Percentiles rank a stretch among this genome's conserved stretches.
Evolutionary conservation across 2,888 invertebrate genomes (phyloP).

Genomic region (Anorthoa munda): DNA sequence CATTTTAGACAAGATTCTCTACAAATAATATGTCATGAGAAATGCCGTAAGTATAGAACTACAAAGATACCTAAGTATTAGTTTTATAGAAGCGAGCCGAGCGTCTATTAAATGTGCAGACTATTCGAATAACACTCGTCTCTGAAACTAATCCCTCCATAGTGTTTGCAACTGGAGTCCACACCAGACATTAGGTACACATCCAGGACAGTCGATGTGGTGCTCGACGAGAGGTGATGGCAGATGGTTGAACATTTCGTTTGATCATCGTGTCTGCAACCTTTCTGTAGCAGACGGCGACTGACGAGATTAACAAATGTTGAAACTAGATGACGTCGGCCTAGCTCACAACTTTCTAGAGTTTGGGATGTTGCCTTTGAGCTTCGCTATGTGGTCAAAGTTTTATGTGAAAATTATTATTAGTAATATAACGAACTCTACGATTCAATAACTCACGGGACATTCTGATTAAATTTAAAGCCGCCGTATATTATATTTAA

Average conservation of each 20-base stretch:
- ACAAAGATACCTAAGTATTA: background rate
- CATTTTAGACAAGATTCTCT: too few species aligned
- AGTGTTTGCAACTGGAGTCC: background rate
- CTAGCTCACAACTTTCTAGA: background rate
- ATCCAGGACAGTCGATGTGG: too few species aligned
- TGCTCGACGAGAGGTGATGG: background rate
- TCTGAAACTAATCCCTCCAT: background rate
- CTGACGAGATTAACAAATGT: too few species aligned
- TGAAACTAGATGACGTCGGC: background rate
- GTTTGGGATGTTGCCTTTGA: background rate
- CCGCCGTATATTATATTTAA: background rate
- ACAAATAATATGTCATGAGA: too few species aligned
- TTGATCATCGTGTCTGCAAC: background rate
- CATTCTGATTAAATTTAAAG: background rate
- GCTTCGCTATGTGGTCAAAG: background rate
- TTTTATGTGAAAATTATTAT: background rate
- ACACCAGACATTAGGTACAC: too few species aligned
- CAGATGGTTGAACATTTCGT: background rate
- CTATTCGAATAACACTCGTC: slow-evolving; percentile 1
- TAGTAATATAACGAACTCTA: background rate
- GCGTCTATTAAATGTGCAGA: background rate
- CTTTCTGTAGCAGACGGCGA: background rate
- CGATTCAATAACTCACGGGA: background rate
- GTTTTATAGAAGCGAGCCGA: background rate
- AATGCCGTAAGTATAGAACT: too few species aligned